A percentile compares a stretch with the other conserved stretches of the same genome.
These are phyloP conservation scores for Atlantisia rogersi DNA, from an alignment of 2,113 vertebrate genomes.

Conservation along the genomic window DNA sequence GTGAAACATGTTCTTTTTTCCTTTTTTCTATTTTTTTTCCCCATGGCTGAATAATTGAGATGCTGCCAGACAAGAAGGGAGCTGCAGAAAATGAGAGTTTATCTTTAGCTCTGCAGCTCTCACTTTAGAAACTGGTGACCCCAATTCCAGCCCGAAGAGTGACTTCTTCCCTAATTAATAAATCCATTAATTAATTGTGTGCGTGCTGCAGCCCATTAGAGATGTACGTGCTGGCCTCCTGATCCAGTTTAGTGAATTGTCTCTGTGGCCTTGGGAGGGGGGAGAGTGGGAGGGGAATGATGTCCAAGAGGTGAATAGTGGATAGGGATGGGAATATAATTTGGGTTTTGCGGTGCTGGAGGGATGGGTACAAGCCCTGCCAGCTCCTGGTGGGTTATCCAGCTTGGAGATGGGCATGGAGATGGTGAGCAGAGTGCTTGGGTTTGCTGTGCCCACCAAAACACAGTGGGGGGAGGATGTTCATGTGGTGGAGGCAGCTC, in stretches of 20 bases:
- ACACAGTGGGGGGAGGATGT: not conserved
- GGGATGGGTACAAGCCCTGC: not conserved
- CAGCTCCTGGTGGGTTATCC: not conserved
- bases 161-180: slow-evolving; percentile 81
- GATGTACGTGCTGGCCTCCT: slow-evolving; percentile 50
- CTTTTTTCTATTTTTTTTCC: not conserved
- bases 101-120: slow-evolving; percentile 78
- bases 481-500: not conserved
- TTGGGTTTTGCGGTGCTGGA: not conserved
- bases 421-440: rapidly evolving
- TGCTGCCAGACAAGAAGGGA: slow-evolving; percentile 59
- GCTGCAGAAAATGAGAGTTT: slow-evolving; percentile 62
- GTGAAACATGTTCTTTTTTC: not conserved
- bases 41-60: slow-evolving; percentile 60
- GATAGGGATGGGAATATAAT: not conserved
- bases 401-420: not conserved
- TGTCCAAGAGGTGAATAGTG: not conserved
- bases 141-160: slow-evolving; percentile 74
- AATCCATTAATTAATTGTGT: slow-evolving; percentile 80
- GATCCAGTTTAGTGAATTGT: slow-evolving; percentile 58
- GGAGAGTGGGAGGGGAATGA: not conserved
- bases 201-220: slow-evolving; percentile 68
- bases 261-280: not conserved
- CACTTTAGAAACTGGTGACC: slow-evolving; percentile 81
- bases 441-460: not conserved